A percentile compares a stretch with the other conserved stretches of the same genome.
Conservation (phyloP, 2,797 vertebrate species). For the Spea hammondii region DNA sequence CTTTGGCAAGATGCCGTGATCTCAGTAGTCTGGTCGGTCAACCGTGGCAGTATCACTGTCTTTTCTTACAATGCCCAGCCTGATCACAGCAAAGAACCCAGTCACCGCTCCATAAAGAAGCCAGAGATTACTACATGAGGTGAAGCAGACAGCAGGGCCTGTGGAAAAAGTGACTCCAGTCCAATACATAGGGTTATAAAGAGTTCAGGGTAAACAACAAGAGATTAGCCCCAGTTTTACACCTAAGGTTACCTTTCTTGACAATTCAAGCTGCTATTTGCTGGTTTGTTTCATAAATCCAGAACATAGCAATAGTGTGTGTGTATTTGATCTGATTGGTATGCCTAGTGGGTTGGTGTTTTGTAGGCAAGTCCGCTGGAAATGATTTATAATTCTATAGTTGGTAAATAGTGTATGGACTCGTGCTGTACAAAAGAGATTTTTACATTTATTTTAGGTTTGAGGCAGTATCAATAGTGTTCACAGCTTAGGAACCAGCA, state of each 20-base stretch:
- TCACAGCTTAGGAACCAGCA: no score
- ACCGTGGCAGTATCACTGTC: slow-evolving; percentile 74
- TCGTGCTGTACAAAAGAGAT: no score
- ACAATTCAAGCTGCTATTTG: no score
- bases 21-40: slow-evolving; percentile 70
- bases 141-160: slow-evolving; percentile 64
- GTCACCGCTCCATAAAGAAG: slow-evolving; percentile 71
- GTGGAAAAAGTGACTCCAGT: slow-evolving; percentile 60
- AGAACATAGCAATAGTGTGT: no score
- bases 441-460: no score
- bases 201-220: slow-evolving; percentile 68
- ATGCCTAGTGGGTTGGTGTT: no score
- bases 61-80: slow-evolving; percentile 73
- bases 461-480: no score
- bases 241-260: not conserved
- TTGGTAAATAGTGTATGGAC: no score
- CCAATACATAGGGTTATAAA: slow-evolving; percentile 61
- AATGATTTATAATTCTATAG: no score
- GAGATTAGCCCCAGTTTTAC: slow-evolving; percentile 42
- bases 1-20: slow-evolving; percentile 74
- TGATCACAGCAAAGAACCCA: slow-evolving; percentile 66
- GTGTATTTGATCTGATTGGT: no score
- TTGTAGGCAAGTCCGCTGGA: no score
- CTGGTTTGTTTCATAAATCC: no score
- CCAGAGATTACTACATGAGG: slow-evolving; percentile 74